A percentile compares a stretch with the other conserved stretches of the same genome.
Evolutionary conservation across 2,888 invertebrate genomes (phyloP).

Genomic region (Meghimatium bilineatum): DNA sequence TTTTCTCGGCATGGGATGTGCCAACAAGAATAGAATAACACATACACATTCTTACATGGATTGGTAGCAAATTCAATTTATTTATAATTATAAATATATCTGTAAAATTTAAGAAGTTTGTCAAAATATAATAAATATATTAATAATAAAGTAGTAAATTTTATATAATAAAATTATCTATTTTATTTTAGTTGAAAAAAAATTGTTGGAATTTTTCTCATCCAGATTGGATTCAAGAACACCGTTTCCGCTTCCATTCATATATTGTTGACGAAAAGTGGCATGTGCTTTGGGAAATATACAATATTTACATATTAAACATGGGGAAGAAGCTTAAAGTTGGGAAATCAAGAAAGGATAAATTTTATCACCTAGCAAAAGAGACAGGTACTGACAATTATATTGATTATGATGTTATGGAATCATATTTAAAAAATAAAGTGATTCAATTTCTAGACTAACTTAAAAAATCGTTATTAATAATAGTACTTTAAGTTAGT

Average conservation of each 20-base stretch:
- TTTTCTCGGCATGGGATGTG: neutral
- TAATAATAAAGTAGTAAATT: too few species aligned
- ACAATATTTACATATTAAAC: constrained; percentile 14
- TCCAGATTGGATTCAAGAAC: neutral
- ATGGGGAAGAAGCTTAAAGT: constrained; percentile 87
- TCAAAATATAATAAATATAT: neutral
- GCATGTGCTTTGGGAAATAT: constrained; percentile 1
- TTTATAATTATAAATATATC: neutral
- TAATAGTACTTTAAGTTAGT: too few species aligned
- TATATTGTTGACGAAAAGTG: neutral
- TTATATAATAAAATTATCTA: neutral
- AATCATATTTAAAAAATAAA: too few species aligned
- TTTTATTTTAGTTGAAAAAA: neutral
- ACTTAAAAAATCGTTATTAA: too few species aligned
- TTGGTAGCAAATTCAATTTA: neutral
- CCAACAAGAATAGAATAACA: neutral
- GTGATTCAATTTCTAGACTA: too few species aligned
- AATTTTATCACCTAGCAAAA: constrained; percentile 98
- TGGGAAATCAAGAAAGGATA: constrained; percentile 98
- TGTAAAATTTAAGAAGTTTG: neutral
- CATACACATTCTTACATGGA: neutral
- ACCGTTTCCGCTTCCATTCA: neutral
- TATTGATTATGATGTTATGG: too few species aligned
- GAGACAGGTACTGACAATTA: constrained; percentile 87
- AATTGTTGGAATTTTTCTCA: neutral